These are phyloP conservation scores for Oophaga sylvatica DNA, from an alignment of 2,797 vertebrate species.

Conservation along the genomic window DNA sequence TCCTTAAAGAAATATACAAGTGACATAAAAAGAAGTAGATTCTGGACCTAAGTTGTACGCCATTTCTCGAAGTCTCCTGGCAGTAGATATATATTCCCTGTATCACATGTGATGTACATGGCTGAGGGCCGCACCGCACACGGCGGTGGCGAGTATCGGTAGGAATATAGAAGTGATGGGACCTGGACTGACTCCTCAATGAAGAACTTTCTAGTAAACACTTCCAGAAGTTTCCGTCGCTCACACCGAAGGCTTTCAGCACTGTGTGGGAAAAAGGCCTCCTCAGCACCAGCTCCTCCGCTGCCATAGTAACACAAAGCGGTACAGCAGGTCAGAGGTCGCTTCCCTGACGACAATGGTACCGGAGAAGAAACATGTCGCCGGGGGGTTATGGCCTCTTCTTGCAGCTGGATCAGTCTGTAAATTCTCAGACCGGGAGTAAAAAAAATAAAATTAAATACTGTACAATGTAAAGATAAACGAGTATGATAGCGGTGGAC, in stretches of 20 bases:
- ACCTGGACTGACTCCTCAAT: background rate
- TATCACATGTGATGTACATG: background rate
- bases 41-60: background rate
- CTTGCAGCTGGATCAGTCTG: background rate
- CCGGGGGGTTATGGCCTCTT: background rate
- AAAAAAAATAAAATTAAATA: background rate
- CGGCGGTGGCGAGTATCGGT: background rate
- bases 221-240: background rate
- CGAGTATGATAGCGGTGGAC: background rate
- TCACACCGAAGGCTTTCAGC: background rate
- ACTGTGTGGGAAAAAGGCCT: constrained; percentile 38
- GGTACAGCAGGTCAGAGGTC: constrained; percentile 31
- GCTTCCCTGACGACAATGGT: constrained; percentile 28
- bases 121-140: background rate
- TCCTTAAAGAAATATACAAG: background rate
- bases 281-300: background rate
- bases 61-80: background rate
- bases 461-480: background rate
- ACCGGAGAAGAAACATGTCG: constrained; percentile 37
- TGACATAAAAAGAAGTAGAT: background rate
- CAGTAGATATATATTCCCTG: background rate
- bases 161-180: background rate
- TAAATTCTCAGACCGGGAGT: background rate
- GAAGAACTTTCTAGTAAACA: background rate
- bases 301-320: constrained; percentile 2